Conservation (phyloP, 2,113 vertebrate species). For the Psilopsiagon aurifrons region DNA sequence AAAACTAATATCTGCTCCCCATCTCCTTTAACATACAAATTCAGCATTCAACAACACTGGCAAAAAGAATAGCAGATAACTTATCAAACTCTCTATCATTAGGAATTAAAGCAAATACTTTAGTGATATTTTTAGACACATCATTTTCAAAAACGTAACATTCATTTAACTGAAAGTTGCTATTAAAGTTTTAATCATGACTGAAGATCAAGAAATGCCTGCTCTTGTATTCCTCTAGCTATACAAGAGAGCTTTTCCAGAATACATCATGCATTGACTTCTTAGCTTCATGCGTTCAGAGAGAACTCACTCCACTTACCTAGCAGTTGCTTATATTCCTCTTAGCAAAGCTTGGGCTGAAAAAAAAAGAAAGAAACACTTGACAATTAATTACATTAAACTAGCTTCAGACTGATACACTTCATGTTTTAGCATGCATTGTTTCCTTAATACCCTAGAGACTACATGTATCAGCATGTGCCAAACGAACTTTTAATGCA, state of each 20-base stretch:
- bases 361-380: neutral
- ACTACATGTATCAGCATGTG: neutral
- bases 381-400: neutral
- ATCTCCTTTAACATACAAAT: neutral
- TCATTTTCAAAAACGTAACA: neutral
- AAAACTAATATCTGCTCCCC: neutral
- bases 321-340: neutral
- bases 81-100: neutral
- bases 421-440: neutral
- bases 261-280: neutral
- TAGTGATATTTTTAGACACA: neutral
- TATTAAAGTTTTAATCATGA: neutral
- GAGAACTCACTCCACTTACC: neutral
- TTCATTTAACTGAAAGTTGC: neutral
- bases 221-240: neutral
- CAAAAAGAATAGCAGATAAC: neutral
- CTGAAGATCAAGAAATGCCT: neutral
- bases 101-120: neutral
- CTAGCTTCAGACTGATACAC: neutral
- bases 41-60: neutral
- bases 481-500: neutral
- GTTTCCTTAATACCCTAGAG: neutral
- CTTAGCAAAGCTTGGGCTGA: neutral
- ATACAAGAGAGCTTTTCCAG: neutral
- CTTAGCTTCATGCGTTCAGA: neutral